Percentiles rank a stretch among this genome's conserved stretches.
phyloP scores from a whole-genome alignment of 2,888 invertebrate species.

The Sicus ferrugineus region DNA sequence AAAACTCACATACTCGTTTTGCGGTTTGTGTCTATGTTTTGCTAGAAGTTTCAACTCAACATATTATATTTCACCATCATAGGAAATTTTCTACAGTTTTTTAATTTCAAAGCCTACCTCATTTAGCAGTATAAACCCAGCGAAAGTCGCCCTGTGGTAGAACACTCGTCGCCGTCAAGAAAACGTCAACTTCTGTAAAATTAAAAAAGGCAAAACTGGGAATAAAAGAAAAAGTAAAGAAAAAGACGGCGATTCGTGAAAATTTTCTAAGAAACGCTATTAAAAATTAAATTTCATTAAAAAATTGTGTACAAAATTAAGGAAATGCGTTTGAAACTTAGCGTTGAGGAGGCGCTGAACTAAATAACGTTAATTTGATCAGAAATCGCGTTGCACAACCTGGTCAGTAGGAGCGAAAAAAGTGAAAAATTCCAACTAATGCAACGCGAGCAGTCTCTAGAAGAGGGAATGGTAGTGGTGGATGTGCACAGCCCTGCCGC shows the following conservation, averaged over 20 bases:
- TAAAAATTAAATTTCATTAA: conserved; percentile 41
- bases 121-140: background rate
- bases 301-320: conserved; percentile 38
- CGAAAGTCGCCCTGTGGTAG: conserved; percentile 7
- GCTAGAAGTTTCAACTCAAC: no score
- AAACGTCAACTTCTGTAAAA: conserved; percentile 22
- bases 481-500: conserved; percentile 21
- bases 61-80: no score
- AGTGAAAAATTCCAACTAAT: conserved; percentile 29
- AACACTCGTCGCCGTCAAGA: conserved; percentile 18
- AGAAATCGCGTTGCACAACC: conserved; percentile 19
- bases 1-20: no score
- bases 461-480: conserved; percentile 22
- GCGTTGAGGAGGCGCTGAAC: background rate
- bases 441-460: conserved; percentile 15
- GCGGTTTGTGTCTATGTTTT: no score
- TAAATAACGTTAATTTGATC: background rate
- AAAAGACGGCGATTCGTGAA: conserved; percentile 39
- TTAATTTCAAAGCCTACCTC: no score
- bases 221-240: conserved; percentile 37
- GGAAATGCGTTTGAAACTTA: background rate
- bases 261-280: conserved; percentile 38
- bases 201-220: conserved; percentile 26
- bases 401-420: conserved; percentile 16
- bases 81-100: no score